Percentiles rank a stretch among this genome's conserved stretches.
phyloP scores from a whole-genome alignment of 1,140 invertebrate genomes.

The Drosophila persimilis region DNA sequence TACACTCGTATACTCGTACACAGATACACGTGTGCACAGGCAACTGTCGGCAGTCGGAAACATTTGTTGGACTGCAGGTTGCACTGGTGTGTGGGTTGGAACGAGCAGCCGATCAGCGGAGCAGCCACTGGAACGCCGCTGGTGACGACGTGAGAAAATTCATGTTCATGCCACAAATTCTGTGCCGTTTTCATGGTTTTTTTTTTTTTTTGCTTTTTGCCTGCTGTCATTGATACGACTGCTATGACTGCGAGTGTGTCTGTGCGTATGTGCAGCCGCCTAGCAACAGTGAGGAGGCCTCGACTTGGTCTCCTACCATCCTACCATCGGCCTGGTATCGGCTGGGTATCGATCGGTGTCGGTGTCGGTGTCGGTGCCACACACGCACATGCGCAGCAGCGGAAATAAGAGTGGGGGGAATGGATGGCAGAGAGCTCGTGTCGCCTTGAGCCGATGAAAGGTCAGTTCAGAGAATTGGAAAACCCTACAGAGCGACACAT shows the following conservation, averaged over 20 bases:
- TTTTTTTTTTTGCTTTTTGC: conserved; percentile 8
- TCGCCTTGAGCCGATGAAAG: conserved; percentile 49
- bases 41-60: conserved; percentile 11
- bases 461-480: conserved; percentile 46
- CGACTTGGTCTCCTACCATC: conserved; percentile 4
- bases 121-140: conserved; percentile 38
- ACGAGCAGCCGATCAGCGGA: conserved; percentile 18
- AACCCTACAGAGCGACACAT: background rate
- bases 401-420: conserved; percentile 10
- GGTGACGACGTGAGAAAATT: conserved; percentile 77
- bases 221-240: conserved; percentile 39
- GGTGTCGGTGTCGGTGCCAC: conserved; percentile 16
- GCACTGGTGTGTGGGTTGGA: conserved; percentile 14
- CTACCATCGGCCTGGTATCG: conserved; percentile 18
- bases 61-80: conserved; percentile 61
- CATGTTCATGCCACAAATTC: conserved; percentile 79
- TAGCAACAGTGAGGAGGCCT: conserved; percentile 37
- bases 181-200: conserved; percentile 68
- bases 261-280: conserved; percentile 24
- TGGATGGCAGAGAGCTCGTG: conserved; percentile 31
- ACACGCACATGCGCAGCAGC: background rate
- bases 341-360: conserved; percentile 11
- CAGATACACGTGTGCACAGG: conserved; percentile 19
- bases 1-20: conserved; percentile 16
- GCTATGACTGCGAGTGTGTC: too few species aligned